Base-by-base conservation (phyloP, 2,888 invertebrate species). In the Portevinia maculata region DNA sequence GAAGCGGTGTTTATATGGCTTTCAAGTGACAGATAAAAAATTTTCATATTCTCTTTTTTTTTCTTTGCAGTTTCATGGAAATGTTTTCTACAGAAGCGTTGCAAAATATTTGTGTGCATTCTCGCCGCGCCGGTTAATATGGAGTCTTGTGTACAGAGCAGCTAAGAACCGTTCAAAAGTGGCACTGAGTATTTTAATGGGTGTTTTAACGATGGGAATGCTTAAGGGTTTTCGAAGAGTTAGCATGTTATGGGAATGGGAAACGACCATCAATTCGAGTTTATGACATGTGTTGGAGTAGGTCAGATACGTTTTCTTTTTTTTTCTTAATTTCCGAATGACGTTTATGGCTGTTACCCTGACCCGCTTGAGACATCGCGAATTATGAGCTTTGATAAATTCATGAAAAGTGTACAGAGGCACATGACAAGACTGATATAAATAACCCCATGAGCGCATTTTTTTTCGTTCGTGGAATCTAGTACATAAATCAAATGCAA, bases 21-120 rank as follows among this genome's bases (percentile, higher is more conserved):
- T 65, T 50, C 5, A 57, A 75, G 59, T 76, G 81, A 70, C 70
- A 65, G 57, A 59, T 75, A 64, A 32, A 70, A 64, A 79, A 64
- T 64, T 57, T 13, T 30, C n/a, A 6, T 13, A 7, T 5, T 15
- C 7, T 44, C 11, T 60, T n/a, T 3, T 24, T 2, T 24, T 19
- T 9, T 44, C 69, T 74, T 69, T 62, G 55, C 53, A 57, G 30
- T 44, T 60, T 37, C 44, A 21, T 62, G 50, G 37, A 74, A 74
- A 74, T 79, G 50, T 79, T 74, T 69, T 74, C n/a, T n/a, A n/a
- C 48, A 39, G 44, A 57, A 62, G 57, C 50, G 32, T 44, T 79
- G 52, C 65, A 55, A 79, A 67, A 57, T 57, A 57, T 64, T 34
- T 79, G 60, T 44, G 55, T 60, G 55, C 67, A 67, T 62, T 70